phyloP scores from a whole-genome alignment of 2,113 vertebrate genomes.

The Carassius gibelio region DNA sequence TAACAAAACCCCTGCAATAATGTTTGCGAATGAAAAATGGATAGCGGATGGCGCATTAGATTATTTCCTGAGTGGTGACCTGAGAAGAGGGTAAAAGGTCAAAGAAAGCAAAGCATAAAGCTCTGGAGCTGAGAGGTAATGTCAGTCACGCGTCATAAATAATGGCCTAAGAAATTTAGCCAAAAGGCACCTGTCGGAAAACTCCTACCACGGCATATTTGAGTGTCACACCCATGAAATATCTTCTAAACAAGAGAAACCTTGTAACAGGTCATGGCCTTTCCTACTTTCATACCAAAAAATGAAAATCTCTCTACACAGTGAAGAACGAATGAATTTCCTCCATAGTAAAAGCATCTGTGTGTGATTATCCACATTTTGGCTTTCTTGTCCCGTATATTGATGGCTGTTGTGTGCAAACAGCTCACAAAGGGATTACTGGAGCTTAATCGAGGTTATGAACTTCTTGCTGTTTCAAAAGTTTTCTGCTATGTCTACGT shows the following conservation, averaged over 20 bases:
- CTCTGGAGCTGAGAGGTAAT: neutral
- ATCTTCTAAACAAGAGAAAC: neutral
- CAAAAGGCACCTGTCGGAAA: slow-evolving; percentile 38
- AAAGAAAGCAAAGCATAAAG: neutral
- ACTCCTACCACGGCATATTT: neutral
- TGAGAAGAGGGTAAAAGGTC: slow-evolving; percentile 20
- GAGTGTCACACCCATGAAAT: slow-evolving; percentile 20
- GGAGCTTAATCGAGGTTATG: slow-evolving; percentile 7
- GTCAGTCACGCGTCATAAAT: slow-evolving; percentile 38
- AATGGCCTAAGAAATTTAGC: slow-evolving; percentile 1
- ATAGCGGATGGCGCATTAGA: neutral
- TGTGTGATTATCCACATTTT: slow-evolving; percentile 17
- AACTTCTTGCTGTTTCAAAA: neutral
- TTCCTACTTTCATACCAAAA: neutral
- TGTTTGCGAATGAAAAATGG: slow-evolving; percentile 7
- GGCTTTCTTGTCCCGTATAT: neutral
- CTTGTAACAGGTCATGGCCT: neutral
- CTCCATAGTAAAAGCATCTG: neutral
- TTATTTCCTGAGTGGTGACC: slow-evolving; percentile 18
- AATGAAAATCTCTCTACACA: slow-evolving; percentile 18
- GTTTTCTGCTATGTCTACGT: neutral
- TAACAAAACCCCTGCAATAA: neutral
- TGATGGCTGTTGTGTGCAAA: slow-evolving; percentile 41
- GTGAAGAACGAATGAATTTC: neutral
- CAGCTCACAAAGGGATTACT: slow-evolving; percentile 32